Conservation (phyloP, 2,888 invertebrate species). For the Hesperia comma region DNA sequence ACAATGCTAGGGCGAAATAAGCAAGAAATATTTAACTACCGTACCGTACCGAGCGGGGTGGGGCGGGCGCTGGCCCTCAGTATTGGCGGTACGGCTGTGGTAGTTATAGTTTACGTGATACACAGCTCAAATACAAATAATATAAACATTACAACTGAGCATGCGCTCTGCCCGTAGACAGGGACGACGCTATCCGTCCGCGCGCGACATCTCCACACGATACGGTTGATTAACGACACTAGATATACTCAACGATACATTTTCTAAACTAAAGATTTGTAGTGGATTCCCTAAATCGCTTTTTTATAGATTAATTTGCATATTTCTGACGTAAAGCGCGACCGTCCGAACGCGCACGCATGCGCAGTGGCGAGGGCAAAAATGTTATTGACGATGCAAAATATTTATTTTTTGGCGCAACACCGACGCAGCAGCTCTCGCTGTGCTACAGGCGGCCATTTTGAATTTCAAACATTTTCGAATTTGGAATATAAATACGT, state of each 20-base stretch:
- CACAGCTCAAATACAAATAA: conserved; percentile 85
- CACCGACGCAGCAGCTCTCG: conserved; percentile 51
- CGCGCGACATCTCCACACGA: conserved; percentile 25
- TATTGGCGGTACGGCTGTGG: conserved; percentile 84
- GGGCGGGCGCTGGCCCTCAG: conserved; percentile 80
- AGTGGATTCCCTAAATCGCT: conserved; percentile 65
- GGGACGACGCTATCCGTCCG: conserved; percentile 58
- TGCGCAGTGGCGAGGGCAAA: conserved; percentile 61
- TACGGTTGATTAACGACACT: conserved; percentile 19
- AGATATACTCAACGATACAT: conserved; percentile 44
- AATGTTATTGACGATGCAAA: conserved; percentile 82
- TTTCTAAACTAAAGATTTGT: conserved; percentile 54
- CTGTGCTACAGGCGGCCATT: conserved; percentile 47
- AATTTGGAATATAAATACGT: not conserved
- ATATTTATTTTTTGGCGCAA: conserved; percentile 78
- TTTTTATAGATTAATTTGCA: conserved; percentile 82
- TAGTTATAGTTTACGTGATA: conserved; percentile 85
- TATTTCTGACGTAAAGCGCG: conserved; percentile 75
- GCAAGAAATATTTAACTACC: conserved; percentile 85
- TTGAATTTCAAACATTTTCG: conserved; percentile 42
- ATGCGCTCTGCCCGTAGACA: conserved; percentile 75
- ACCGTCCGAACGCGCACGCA: conserved; percentile 61
- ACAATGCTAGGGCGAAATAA: conserved; percentile 85
- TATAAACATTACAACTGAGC: conserved; percentile 83
- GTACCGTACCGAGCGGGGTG: conserved; percentile 66